Percentiles rank a stretch among this genome's conserved stretches.
Conservation (phyloP, 2,888 invertebrate species). For the Phasia obesa region DNA sequence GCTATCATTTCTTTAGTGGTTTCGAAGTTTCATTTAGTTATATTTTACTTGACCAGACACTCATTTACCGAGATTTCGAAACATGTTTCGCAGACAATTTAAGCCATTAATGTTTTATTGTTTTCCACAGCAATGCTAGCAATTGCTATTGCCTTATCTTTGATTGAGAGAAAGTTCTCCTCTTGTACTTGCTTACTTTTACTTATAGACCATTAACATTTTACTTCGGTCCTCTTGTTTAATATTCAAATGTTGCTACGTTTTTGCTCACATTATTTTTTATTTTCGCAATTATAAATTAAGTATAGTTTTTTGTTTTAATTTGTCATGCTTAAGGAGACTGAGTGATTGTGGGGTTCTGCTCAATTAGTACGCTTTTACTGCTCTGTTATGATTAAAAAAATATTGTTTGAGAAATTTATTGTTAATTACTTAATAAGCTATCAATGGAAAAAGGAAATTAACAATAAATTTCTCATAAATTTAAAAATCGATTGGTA, state of each 20-base stretch:
- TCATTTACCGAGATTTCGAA: constrained; percentile 61
- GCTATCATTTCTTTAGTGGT: constrained; percentile 24
- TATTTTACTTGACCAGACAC: constrained; percentile 44
- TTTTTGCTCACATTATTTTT: background rate
- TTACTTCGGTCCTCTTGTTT: constrained; percentile 8
- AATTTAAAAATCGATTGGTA: constrained; percentile 30
- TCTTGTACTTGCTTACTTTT: background rate
- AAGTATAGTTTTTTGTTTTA: constrained; percentile 9
- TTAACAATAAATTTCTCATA: no score
- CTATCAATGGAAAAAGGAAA: background rate
- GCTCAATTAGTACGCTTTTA: constrained; percentile 51
- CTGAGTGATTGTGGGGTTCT: background rate
- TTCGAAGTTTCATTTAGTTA: constrained; percentile 37
- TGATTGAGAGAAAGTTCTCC: constrained; percentile 41
- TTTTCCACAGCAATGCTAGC: background rate
- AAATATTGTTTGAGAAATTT: constrained; percentile 47
- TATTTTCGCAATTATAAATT: constrained; percentile 44
- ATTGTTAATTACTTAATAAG: constrained; percentile 62
- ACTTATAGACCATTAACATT: constrained; percentile 18
- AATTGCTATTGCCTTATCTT: constrained; percentile 21
- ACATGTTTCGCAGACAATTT: constrained; percentile 60
- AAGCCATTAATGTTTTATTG: constrained; percentile 65
- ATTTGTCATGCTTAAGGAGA: constrained; percentile 4
- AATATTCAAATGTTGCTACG: constrained; percentile 47
- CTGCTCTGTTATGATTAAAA: constrained; percentile 19